phyloP scores from a whole-genome alignment of 2,888 invertebrate species.

The Eurytoma californica region DNA sequence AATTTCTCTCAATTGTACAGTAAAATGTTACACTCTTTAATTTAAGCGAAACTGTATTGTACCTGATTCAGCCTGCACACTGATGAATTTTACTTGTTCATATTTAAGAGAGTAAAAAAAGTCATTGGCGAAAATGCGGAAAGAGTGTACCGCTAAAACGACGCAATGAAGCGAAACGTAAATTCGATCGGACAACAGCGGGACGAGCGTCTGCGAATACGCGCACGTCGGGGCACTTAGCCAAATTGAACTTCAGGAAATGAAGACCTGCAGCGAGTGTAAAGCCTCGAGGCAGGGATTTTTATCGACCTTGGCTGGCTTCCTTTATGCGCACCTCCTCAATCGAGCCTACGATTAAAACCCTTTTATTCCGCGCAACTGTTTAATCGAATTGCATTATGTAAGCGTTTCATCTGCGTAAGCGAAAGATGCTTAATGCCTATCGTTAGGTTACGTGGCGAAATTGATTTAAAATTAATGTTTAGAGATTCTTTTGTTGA shows the following conservation, averaged over 20 bases:
- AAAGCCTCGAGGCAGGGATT: slow-evolving; percentile 40
- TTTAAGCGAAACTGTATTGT: too few relatives aligned
- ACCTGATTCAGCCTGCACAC: too few relatives aligned
- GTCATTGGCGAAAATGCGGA: neutral
- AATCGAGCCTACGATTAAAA: slow-evolving; percentile 45
- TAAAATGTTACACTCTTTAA: too few relatives aligned
- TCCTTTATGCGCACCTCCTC: slow-evolving; percentile 26
- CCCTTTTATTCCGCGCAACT: slow-evolving; percentile 19
- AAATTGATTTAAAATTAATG: too few relatives aligned
- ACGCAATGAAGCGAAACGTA: neutral
- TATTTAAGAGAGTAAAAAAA: too few relatives aligned
- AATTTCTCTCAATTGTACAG: too few relatives aligned
- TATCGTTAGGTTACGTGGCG: too few relatives aligned
- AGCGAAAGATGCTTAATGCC: too few relatives aligned
- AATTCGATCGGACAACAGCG: slow-evolving; percentile 23
- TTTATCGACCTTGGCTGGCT: slow-evolving; percentile 41
- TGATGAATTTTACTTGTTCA: too few relatives aligned
- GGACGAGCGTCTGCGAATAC: neutral
- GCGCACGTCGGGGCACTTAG: slow-evolving; percentile 59
- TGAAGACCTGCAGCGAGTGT: slow-evolving; percentile 59
- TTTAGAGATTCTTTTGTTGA: too few relatives aligned
- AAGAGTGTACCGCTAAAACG: slow-evolving; percentile 4
- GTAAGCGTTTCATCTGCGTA: neutral
- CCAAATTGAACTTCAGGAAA: slow-evolving; percentile 63
- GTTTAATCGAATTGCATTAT: slow-evolving; percentile 34